Evolutionary conservation across 1,140 invertebrate species (phyloP).

Genomic region (Lasioglossum baleicum): DNA sequence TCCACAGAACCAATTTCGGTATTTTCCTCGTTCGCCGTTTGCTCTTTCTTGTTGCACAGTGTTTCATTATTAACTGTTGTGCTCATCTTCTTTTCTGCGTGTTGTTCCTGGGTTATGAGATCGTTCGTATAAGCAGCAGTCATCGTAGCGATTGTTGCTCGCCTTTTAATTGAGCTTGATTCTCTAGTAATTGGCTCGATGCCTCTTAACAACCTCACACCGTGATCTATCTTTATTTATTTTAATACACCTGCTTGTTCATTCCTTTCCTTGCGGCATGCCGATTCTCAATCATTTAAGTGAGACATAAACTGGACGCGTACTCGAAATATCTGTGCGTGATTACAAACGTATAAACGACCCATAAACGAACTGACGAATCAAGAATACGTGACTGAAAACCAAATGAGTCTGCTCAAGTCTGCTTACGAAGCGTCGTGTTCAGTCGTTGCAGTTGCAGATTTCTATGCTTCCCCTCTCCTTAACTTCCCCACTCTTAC

Average conservation of each 20-base stretch:
- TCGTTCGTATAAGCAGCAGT: conserved; percentile 52
- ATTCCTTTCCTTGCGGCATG: not conserved
- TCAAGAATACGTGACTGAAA: conserved; percentile 48
- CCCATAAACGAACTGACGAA: conserved; percentile 15
- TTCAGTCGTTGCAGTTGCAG: too few relatives aligned
- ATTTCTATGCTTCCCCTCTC: conserved; percentile 18
- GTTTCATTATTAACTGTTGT: conserved; percentile 11
- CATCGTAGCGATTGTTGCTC: conserved; percentile 43
- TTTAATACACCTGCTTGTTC: conserved; percentile 6
- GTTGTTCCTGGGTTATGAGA: conserved; percentile 21
- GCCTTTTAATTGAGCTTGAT: conserved; percentile 49
- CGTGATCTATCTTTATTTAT: conserved; percentile 20
- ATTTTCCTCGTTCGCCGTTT: not conserved
- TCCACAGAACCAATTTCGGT: conserved; percentile 2
- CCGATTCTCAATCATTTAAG: not conserved
- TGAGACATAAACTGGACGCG: not conserved
- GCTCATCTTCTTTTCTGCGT: conserved; percentile 32
- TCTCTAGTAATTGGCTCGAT: conserved; percentile 34
- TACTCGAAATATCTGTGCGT: conserved; percentile 4
- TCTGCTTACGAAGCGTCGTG: conserved; percentile 11
- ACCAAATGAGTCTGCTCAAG: conserved; percentile 34
- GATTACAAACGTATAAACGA: conserved; percentile 6
- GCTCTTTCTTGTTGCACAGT: conserved; percentile 4
- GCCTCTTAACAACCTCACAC: conserved; percentile 30
- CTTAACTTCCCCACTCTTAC: conserved; percentile 26